phyloP scores from a whole-genome alignment of 35 echinoderm and acorn worm genomes.

The Lytechinus variegatus region DNA sequence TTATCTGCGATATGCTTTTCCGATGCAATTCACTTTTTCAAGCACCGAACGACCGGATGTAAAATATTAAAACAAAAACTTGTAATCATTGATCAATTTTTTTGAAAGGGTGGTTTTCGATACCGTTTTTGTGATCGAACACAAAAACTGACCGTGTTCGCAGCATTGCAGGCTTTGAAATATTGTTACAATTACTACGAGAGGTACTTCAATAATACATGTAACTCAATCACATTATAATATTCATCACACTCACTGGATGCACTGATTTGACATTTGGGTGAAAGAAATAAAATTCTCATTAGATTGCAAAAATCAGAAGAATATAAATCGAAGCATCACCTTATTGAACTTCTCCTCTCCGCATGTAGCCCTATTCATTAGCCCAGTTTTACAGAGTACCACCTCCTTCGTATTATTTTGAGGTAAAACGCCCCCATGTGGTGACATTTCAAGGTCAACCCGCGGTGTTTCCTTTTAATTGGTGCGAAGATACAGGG shows the following conservation, averaged over 20 bases:
- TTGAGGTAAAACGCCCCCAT: neutral
- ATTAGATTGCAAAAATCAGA: neutral
- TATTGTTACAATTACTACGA: no score
- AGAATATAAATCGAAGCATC: neutral
- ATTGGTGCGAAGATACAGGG: neutral
- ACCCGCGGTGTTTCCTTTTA: neutral
- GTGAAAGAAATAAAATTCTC: neutral
- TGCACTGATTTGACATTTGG: neutral
- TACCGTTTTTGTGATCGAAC: no score
- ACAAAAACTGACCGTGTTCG: no score
- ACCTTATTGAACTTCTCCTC: neutral
- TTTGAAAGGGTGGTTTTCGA: no score
- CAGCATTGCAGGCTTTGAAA: no score
- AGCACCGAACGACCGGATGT: no score
- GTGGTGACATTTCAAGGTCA: slow-evolving; percentile 1
- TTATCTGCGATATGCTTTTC: no score
- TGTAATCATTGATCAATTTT: no score
- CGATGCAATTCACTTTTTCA: no score
- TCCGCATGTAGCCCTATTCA: neutral
- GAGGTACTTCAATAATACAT: no score
- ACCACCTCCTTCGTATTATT: neutral
- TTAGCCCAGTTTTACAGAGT: neutral
- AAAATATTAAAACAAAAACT: no score
- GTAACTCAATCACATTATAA: neutral
- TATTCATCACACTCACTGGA: neutral